Base-by-base conservation (phyloP, 2,113 vertebrate genomes). In the Cacatua alba region DNA sequence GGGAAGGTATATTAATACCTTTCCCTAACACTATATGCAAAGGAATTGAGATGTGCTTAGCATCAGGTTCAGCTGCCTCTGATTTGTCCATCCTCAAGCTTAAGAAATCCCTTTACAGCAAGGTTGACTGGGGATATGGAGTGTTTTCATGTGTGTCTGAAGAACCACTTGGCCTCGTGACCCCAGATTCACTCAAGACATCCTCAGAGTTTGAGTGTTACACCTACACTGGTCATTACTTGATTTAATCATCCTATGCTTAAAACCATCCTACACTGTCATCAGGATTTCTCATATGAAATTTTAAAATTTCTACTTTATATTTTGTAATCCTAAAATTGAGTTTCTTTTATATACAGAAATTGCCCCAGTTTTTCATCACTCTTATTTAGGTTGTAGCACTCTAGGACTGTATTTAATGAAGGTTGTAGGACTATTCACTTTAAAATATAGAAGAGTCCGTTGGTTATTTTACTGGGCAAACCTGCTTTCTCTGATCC, bases 321-420 rank as follows among this genome's bases (percentile, higher is more conserved):
- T 31, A n/a, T 41, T n/a, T 59, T 52, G 17, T 53, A 85, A 79
- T 71, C 52, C 81, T 78, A 46, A 90, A 28, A 65, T 72, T 51
- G 37, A 33, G 17, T 44, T 59, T 92, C 60, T 94, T 91, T 51
- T 41, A 52, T 24, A 21, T 37, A 78, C 48, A 63, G 26, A 72
- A 59, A 20, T 77, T 86, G 51, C 20, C 35, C 60, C 59, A 43
- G 33, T 55, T 77, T 92, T 81, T 94, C 68, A 44, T 33, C 68
- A 68, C 63, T 90, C 44, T 82, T 76, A 60, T 82, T 94, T 86
- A 89, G 83, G 52, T 49, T 96, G 57, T 76, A 91, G 48, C 69
- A 77, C 31, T 71, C 37, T 70, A 35, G 49, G 35, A 37, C 49
- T 10, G 3, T 81, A 35, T 10, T 17, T 55, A 21, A 39, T 64